Evolutionary conservation across 1,140 invertebrate species (phyloP).

Genomic region (Calosoma granatense): DNA sequence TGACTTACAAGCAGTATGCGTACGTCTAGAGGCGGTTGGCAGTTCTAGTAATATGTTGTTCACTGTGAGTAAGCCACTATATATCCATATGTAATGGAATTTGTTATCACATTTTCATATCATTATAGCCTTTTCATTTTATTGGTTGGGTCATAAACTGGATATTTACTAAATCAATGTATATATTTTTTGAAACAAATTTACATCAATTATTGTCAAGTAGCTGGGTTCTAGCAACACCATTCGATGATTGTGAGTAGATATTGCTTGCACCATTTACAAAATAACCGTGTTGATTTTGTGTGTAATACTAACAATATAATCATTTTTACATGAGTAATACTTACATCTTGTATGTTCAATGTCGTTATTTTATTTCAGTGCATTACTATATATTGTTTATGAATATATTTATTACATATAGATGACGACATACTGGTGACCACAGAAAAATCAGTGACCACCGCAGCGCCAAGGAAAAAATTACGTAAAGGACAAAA

Average conservation of each 20-base stretch:
- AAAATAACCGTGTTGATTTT: background rate
- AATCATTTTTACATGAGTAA: too few relatives aligned
- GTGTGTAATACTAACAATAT: too few relatives aligned
- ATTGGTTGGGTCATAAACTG: slow-evolving; percentile 28
- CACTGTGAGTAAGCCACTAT: slow-evolving; percentile 25
- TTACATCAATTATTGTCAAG: slow-evolving; percentile 24
- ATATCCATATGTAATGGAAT: background rate
- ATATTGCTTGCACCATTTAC: slow-evolving; percentile 3
- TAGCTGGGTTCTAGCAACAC: background rate
- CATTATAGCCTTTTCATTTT: slow-evolving; percentile 33
- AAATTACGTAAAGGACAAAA: slow-evolving; percentile 28
- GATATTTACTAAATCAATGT: slow-evolving; percentile 32
- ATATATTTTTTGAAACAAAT: slow-evolving; percentile 32
- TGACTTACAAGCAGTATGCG: slow-evolving; percentile 78
- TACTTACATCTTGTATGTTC: too few relatives aligned
- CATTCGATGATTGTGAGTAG: slow-evolving; percentile 14
- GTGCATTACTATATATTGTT: too few relatives aligned
- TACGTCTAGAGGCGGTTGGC: slow-evolving; percentile 31
- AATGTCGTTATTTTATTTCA: too few relatives aligned
- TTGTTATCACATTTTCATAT: slow-evolving; percentile 9
- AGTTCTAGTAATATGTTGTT: slow-evolving; percentile 31
- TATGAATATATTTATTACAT: slow-evolving; percentile 2
- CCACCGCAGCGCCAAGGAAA: slow-evolving; percentile 9
- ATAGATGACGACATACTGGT: background rate
- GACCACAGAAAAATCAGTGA: background rate